phyloP scores from a whole-genome alignment of 1,140 invertebrate species.

The Cotesia typhae region DNA sequence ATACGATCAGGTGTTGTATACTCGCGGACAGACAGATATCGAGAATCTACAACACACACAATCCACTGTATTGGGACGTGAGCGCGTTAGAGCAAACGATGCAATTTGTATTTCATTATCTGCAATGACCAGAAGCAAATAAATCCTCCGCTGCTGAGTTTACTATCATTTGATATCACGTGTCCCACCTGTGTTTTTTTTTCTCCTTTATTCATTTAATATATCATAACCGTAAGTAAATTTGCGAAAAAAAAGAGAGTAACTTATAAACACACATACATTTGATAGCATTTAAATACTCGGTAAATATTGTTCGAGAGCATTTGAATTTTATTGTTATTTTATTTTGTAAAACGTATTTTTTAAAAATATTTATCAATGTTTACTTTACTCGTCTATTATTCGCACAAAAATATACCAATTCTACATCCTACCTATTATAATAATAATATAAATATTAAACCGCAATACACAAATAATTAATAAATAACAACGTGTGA shows the following conservation, averaged over 20 bases:
- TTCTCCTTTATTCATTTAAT: no score
- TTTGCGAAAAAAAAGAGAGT: no score
- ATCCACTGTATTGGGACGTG: slow-evolving; percentile 8
- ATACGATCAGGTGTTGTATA: slow-evolving; percentile 10
- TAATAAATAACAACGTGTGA: slow-evolving; percentile 3
- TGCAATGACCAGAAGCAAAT: slow-evolving; percentile 24
- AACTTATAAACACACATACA: no score
- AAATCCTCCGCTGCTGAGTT: background rate
- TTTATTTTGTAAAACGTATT: no score
- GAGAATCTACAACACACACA: background rate
- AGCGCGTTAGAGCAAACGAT: slow-evolving; percentile 10
- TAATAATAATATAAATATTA: background rate
- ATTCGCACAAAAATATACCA: background rate
- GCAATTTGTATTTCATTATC: slow-evolving; percentile 38
- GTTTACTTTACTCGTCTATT: background rate
- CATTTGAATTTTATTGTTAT: no score
- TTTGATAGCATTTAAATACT: no score
- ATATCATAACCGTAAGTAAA: no score
- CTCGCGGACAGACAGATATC: background rate
- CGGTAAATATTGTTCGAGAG: no score
- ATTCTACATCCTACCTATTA: slow-evolving; percentile 10
- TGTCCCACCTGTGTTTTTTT: background rate
- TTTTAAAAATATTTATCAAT: background rate
- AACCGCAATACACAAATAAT: slow-evolving; percentile 16
- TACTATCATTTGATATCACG: background rate